Evolutionary conservation across 2,888 invertebrate genomes (phyloP).

Genomic region (Leucozona laternaria): DNA sequence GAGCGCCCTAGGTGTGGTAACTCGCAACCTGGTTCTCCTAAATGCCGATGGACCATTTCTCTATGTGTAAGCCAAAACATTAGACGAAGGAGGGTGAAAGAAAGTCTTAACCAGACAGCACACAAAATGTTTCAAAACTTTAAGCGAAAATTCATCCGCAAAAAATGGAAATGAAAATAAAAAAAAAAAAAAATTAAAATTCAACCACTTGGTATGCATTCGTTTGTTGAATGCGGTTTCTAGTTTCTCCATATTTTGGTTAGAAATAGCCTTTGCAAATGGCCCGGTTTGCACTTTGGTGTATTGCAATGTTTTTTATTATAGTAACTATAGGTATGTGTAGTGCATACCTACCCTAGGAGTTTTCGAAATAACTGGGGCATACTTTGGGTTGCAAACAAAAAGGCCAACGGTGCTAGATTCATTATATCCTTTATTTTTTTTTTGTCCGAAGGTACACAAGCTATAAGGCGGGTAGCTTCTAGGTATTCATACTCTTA

Average conservation of each 20-base stretch:
- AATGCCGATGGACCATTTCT: background rate
- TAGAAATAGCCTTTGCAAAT: slow-evolving; percentile 59
- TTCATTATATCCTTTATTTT: slow-evolving; percentile 38
- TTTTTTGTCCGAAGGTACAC: background rate
- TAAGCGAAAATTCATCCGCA: slow-evolving; percentile 53
- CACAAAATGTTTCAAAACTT: slow-evolving; percentile 63
- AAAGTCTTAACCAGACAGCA: slow-evolving; percentile 8
- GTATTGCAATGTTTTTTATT: slow-evolving; percentile 25
- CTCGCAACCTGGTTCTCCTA: background rate
- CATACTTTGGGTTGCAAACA: slow-evolving; percentile 42
- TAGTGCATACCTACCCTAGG: background rate
- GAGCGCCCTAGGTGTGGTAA: background rate
- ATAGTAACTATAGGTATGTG: background rate
- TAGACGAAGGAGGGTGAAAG: slow-evolving; percentile 5
- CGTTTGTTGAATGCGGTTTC: slow-evolving; percentile 59
- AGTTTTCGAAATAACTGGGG: slow-evolving; percentile 43
- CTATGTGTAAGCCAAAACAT: slow-evolving; percentile 13
- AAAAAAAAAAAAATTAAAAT: background rate
- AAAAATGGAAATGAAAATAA: slow-evolving; percentile 33
- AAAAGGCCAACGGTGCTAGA: slow-evolving; percentile 48
- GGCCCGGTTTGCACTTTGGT: slow-evolving; percentile 42
- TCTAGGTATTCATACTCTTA: background rate
- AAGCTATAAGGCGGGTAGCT: background rate
- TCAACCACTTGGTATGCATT: slow-evolving; percentile 65
- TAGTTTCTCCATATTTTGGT: slow-evolving; percentile 56